Base-by-base conservation (phyloP, 1,140 invertebrate species). In the Brachionus koreanus region DNA sequence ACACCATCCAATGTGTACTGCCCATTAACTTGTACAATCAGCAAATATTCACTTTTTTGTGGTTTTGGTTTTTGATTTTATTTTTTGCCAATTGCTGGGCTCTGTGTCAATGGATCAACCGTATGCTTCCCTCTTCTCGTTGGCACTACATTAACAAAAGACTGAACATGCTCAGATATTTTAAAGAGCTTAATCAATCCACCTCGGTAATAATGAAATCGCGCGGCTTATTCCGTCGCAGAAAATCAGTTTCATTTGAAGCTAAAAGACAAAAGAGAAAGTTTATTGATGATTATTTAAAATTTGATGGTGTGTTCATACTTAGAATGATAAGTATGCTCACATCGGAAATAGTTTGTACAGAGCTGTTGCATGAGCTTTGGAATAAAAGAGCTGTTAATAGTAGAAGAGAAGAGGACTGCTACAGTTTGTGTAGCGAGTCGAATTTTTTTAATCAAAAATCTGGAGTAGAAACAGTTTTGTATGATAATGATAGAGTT, bases 11-110 rank as follows among this genome's bases (percentile, higher is more conserved):
- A 49, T 88, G 87, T 74, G 88, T 88, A 7, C 83, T 88, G 10
- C 86, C 86, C 7, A 84, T 88, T 13, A 88, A 88, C 82, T 86
- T 88, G 37, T 89, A 88, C 84, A 89, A 88, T 83, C 88, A 88
- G 82, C 88, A 89, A 74, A 83, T 88, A 39, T 85, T 88, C 72
- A 84, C 88, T 19, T 88, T 88, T 83, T 81, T 88, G 19, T 88
- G 86, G 86, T 88, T 88, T 83, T 88, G 87, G 87, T 86, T 87
- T 77, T 83, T 86, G 13, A 88, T 88, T 83, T 85, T 88, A 6
- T 65, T 82, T 43, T 65, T 65, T 33, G 37, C 57, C 12, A 82
- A 82, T 37, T 52, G 46, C 19, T 65, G 79, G 37, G 61, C 57
- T 39, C 37, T 82, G 13, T 82, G 43, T 25, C 57, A 65, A 52